Evolutionary conservation across 2,797 vertebrate genomes (phyloP).

Genomic region (Acipenser oxyrinchus): DNA sequence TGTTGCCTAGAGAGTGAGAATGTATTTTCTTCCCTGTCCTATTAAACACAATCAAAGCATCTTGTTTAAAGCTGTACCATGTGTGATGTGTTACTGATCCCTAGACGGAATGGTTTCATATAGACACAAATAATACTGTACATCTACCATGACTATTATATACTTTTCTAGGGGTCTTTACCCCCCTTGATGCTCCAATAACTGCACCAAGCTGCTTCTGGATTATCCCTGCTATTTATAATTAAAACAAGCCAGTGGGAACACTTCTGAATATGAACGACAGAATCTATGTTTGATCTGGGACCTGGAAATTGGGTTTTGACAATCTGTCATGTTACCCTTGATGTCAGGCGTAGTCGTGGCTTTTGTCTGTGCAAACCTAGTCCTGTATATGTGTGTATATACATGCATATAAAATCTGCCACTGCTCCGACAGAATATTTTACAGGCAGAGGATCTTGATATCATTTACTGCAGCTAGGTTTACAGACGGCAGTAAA

Average conservation of each 20-base stretch:
- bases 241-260: conserved; percentile 64
- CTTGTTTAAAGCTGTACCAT: too few relatives aligned
- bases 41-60: too few relatives aligned
- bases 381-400: conserved; percentile 4
- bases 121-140: too few relatives aligned
- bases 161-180: too few relatives aligned
- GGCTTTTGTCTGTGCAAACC: background rate
- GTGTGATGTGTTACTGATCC: too few relatives aligned
- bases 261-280: conserved; percentile 36
- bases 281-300: conserved; percentile 49
- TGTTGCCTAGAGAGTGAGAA: too few relatives aligned
- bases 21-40: too few relatives aligned
- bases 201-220: conserved; percentile 25
- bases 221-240: conserved; percentile 58
- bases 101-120: too few relatives aligned
- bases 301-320: conserved; percentile 31
- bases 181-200: conserved; percentile 22
- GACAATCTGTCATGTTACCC: conserved; percentile 19
- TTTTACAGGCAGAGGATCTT: conserved; percentile 1
- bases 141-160: too few relatives aligned
- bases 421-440: conserved; percentile 2
- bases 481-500: conserved; percentile 29
- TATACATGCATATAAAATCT: conserved; percentile 3
- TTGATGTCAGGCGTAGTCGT: background rate
- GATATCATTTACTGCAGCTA: conserved; percentile 29